phyloP scores from a whole-genome alignment of 1,140 invertebrate species.

The Charaxes varanes region DNA sequence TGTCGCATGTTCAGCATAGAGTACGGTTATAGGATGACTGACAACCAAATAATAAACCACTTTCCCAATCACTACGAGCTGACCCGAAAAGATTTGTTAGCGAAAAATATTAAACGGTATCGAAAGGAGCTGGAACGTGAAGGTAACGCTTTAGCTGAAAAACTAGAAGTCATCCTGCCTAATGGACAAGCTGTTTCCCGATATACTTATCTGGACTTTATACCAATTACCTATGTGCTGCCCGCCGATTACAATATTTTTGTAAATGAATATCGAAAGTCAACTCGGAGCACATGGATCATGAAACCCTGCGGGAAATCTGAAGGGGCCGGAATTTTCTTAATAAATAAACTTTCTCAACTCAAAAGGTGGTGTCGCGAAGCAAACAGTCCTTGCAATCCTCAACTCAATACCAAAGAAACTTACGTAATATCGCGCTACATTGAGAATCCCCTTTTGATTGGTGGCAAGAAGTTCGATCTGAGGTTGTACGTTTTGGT shows the following conservation, averaged over 20 bases:
- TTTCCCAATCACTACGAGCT: slow-evolving; percentile 97
- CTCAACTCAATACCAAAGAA: slow-evolving; percentile 79
- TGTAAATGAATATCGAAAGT: slow-evolving; percentile 95
- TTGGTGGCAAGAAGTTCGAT: too few relatives aligned
- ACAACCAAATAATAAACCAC: too few relatives aligned
- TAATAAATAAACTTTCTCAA: slow-evolving; percentile 91
- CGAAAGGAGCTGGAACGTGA: slow-evolving; percentile 76
- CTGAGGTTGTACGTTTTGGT: too few relatives aligned
- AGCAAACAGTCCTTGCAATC: slow-evolving; percentile 85
- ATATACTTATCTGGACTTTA: slow-evolving; percentile 91
- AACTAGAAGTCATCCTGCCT: slow-evolving; percentile 60
- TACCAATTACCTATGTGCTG: slow-evolving; percentile 94
- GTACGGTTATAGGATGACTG: too few relatives aligned
- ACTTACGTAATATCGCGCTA: too few relatives aligned
- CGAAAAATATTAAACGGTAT: slow-evolving; percentile 94
- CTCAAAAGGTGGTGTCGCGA: slow-evolving; percentile 89
- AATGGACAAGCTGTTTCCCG: slow-evolving; percentile 83
- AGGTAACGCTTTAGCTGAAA: slow-evolving; percentile 89
- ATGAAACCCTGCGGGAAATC: slow-evolving; percentile 96
- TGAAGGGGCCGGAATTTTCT: slow-evolving; percentile 88
- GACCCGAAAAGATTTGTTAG: slow-evolving; percentile 94
- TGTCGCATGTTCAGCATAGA: too few relatives aligned
- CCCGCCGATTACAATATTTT: slow-evolving; percentile 97
- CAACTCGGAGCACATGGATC: slow-evolving; percentile 95
- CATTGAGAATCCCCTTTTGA: too few relatives aligned